Base-by-base conservation (phyloP, 1,140 invertebrate genomes). In the Drosophila truncata region DNA sequence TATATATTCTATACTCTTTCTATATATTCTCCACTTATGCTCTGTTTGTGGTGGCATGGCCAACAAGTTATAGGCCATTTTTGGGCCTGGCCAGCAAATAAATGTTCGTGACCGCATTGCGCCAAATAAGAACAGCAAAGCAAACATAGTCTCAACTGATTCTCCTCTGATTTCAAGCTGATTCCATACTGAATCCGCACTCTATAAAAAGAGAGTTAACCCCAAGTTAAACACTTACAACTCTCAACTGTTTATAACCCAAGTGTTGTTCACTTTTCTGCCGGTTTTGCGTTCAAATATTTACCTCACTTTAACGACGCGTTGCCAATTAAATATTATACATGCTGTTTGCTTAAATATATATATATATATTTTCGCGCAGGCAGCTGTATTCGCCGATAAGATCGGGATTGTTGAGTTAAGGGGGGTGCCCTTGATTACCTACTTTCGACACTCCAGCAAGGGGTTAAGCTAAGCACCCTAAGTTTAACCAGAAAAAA, bases 1-100 rank as follows among this genome's bases (percentile, higher is more conserved):
- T 27, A 31, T 50, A 54, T 25, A n/a, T n/a, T n/a, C n/a, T n/a
- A n/a, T n/a, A n/a, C n/a, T n/a, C n/a, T n/a, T n/a, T n/a, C n/a
- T n/a, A n/a, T n/a, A 33, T 61, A 42, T 39, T 46, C 20, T 46
- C 20, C 13, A 4, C 49, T 46, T 4, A 18, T 47, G 8, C 16
- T 1, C 2, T 25, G 44, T 1, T 10, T 49, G 16, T n/a, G n/a
- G 27, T 37, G 76, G 71, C 83, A 86, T 70, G 83, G 83, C 31
- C 83, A 88, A 87, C 83, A 25, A 65, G 60, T 87, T 80, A 46
- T 80, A 88, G 63, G 66, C 83, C 83, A 83, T 87, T 83, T 86
- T 88, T 80, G 84, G 81, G 62, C 46, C 50, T 69, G 73, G 47
- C 73, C 29, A 58, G 58, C 63, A 20, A 33, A 20, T 37, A 50